Evolutionary conservation across 2,888 invertebrate genomes (phyloP), one percentile per base, ranked within the genome.

Genomic region (Hypomecis punctinalis): DNA sequence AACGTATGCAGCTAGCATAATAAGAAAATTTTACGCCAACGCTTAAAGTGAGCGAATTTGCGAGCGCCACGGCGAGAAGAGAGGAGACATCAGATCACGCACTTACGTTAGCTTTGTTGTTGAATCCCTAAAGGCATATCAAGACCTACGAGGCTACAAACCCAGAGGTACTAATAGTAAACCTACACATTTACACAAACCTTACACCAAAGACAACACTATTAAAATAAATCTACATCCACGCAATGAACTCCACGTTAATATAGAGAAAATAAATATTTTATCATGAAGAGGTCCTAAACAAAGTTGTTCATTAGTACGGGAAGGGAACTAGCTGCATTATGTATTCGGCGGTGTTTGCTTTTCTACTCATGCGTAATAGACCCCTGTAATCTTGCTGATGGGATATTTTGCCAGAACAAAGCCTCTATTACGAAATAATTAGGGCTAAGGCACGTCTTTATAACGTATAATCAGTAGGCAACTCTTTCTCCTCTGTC

Each of bases 301-400:
- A 61, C 64, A 64, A 64, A 56, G 46, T 48, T 61, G 47, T 57
- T 68, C 60, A 61, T 69, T 67, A 67, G 63, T 58, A 11, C 10
- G 49, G 49, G 43, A 11, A 61, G 61, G 63, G 58, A 68, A 67
- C 54, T 51, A 66, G 59, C 56, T 53, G 60, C 66, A 62, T 67
- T 56, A 61, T 47, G 23, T 59, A 69, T 71, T 67, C 64, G 54
- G 45, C 54, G 63, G 61, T 68, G 55, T 69, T 70, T 65, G 63
- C 66, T 59, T 64, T 66, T 57, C 52, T 37, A 42, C 40, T 23
- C 52, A 33, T 40, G 40, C n/a, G 39, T 66, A 68, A 69, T 69
- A 62, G 59, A 56, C 47, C 56, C 57, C 39, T 61, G 59, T 67
- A 47, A 69, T 66, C 61, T 56, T 61, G 52, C 61, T 71, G 49